Percentiles rank a stretch among this genome's conserved stretches.
Conservation (phyloP, 2,113 vertebrate species). For the Python bivittatus region DNA sequence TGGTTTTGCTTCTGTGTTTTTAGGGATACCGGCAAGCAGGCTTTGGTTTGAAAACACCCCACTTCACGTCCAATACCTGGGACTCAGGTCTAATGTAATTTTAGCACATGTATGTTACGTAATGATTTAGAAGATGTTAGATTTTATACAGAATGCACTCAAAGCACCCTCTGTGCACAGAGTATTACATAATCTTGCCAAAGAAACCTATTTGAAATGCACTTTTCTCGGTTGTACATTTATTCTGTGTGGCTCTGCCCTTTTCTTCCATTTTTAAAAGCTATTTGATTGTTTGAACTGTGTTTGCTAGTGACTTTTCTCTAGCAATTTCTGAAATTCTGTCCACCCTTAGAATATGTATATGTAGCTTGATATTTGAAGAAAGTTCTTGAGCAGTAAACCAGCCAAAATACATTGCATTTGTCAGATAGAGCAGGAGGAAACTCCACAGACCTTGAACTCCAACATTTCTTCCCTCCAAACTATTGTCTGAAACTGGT, state of each 20-base stretch:
- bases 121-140: slow-evolving; percentile 66
- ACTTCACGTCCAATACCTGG: slow-evolving; percentile 40
- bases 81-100: slow-evolving; percentile 44
- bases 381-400: neutral
- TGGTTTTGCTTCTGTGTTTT: neutral
- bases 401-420: neutral
- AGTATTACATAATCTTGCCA: slow-evolving; percentile 77
- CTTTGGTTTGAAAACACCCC: neutral
- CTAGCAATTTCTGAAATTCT: slow-evolving; percentile 19
- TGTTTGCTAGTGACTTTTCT: slow-evolving; percentile 53
- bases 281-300: slow-evolving; percentile 21
- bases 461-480: neutral
- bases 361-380: neutral
- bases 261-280: slow-evolving; percentile 36
- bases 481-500: neutral
- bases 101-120: slow-evolving; percentile 54
- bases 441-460: neutral
- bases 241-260: slow-evolving; percentile 42
- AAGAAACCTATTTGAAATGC: slow-evolving; percentile 77
- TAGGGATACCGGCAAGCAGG: neutral
- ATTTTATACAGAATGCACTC: slow-evolving; percentile 47
- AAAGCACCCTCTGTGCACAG: slow-evolving; percentile 59
- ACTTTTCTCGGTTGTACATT: slow-evolving; percentile 71
- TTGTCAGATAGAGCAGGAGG: neutral
- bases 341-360: slow-evolving; percentile 7